Base-by-base conservation (phyloP, 2,888 invertebrate species). In the Agapostemon virescens region DNA sequence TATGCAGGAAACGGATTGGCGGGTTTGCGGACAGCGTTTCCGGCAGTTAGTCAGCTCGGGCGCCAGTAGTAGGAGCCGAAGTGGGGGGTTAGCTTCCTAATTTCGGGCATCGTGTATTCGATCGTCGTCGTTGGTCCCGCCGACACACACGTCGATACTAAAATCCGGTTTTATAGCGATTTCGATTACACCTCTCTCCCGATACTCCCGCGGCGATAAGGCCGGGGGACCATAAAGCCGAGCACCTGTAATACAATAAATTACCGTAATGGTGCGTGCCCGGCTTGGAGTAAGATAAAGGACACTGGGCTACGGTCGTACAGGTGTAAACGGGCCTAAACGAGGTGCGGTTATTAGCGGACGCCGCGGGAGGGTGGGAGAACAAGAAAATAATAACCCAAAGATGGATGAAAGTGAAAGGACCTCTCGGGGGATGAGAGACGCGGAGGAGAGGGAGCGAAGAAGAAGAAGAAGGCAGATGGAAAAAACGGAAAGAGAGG, bases 301-400 rank as follows among this genome's bases (percentile, higher is more conserved):
- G 79, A 82, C 81, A 82, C 77, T 82, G 82, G 69, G 30, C 74
- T 61, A 79, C 82, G 79, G 45, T 64, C 73, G 74, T 83, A 88
- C 89, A 90, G 90, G 90, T 91, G 91, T 91, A 91, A 92, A 90
- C 89, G 88, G 85, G 86, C 87, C 84, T 88, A 87, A 91, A 90
- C 88, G 89, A 90, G 87, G 86, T 79, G 88, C 86, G 86, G 86
- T 89, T 91, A 92, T 92, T 91, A 90, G 88, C 84, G 84, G 84
- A 79, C 82, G 84, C 88, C 77, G 74, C 89, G 82, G 86, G 87
- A 85, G 86, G 87, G 85, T 84, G 82, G 86, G 78, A 84, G 82
- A 82, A 86, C 74, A 77, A 80, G 82, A 84, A 81, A 80, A 81
- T 78, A 84, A 79, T 86, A 71, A 79, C 63, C 64, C 33, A 78